Base-by-base conservation (phyloP, 2,797 vertebrate species). In the Limosa lapponica region DNA sequence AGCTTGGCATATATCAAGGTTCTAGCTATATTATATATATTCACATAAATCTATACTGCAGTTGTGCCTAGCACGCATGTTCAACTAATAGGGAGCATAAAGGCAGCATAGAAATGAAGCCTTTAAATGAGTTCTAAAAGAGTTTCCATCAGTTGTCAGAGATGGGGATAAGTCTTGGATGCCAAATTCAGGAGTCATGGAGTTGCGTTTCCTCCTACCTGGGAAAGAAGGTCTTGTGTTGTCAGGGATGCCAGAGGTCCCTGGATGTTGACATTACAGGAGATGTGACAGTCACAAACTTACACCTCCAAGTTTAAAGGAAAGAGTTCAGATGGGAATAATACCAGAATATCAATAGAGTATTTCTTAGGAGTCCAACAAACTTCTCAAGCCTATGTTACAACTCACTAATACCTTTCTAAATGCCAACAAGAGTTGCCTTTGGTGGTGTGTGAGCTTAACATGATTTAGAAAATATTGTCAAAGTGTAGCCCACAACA, bases 261-360 rank as follows among this genome's bases (percentile, higher is more conserved):
- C 36, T 32, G n/a, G 83, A 58, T 37, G 23, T 23, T 57, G 36
- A 18, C 37, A 4, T 70, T 62, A 6, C 39, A 77, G 64, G 43
- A 55, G 41, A 14, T 80, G 11, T 58, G 37, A 37, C 1, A 3
- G 43, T 43, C 36, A 27, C 73, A 27, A 3, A 54, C 54, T 22
- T 39, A 8, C 16, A 58, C 11, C 14, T 55, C 59, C 67, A 49
- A 57, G 59, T 36, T 84, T 32, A 22, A 18, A 57, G 37, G 23
- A 36, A 51, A 48, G 41, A 44, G 32, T 39, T 72, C 37, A 58
- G 48, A 27, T 39, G 34, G 73, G 44, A 92, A 57, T 34, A 73
- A 59, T 8, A 8, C 0, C 1, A 46, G 16, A 74, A 28, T 28
- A 65, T 58, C 1, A 1, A n/a, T 4, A 6, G 2, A 32, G 7